phyloP scores from a whole-genome alignment of 2,113 vertebrate genomes.

The Crotalus horridus region DNA sequence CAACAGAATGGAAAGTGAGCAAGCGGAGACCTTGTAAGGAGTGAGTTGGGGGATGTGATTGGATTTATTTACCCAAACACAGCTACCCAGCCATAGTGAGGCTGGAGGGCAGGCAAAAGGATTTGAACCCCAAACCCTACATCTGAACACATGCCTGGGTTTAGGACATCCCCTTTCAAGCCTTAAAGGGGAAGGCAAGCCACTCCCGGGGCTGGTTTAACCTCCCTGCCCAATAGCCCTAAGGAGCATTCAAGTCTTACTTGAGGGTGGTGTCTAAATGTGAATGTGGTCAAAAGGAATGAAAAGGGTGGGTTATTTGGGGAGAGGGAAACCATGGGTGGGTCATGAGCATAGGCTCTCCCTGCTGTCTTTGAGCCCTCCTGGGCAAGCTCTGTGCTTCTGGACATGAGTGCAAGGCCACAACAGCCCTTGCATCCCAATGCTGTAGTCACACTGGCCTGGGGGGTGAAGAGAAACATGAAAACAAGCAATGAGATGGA shows the following conservation, averaged over 20 bases:
- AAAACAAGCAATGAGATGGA: neutral
- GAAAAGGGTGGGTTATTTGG: neutral
- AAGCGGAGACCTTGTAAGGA: neutral
- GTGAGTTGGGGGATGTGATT: neutral
- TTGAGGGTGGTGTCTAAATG: neutral
- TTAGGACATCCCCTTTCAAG: neutral
- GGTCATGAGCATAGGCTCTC: neutral
- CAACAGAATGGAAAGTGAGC: neutral
- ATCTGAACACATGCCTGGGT: neutral
- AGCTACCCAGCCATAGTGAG: neutral
- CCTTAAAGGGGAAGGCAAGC: neutral
- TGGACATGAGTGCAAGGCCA: neutral
- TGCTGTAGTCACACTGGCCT: neutral
- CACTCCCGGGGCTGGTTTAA: neutral
- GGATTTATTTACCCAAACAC: neutral
- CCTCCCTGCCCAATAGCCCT: neutral
- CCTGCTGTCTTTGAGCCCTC: neutral
- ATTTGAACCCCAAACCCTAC: neutral
- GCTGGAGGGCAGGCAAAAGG: neutral
- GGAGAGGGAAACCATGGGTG: neutral
- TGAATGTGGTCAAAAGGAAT: neutral
- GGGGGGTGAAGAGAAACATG: neutral
- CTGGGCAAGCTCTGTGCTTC: no score
- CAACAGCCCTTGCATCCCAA: neutral
- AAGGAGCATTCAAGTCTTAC: neutral